A percentile compares a stretch with the other conserved stretches of the same genome.
Conservation (phyloP, 2,113 vertebrate species). For the Tautogolabrus adspersus region DNA sequence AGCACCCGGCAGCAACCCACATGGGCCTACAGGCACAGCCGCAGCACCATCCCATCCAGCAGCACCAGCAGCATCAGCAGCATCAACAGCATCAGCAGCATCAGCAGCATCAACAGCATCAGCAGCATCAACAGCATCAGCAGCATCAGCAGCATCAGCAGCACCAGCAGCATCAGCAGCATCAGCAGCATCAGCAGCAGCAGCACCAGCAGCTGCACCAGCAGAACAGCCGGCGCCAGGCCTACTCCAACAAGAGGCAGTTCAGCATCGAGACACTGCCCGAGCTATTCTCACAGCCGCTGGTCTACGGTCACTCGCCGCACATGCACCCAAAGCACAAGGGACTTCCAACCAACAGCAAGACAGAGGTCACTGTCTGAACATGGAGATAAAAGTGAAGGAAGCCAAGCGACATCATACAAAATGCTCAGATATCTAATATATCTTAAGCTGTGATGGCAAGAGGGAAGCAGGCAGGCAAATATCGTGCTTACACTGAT, state of each 20-base stretch:
- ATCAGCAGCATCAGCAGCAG: slow-evolving; percentile 68
- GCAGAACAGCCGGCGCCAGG: slow-evolving; percentile 80
- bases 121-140: slow-evolving; percentile 70
- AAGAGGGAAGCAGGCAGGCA: slow-evolving; percentile 34
- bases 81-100: slow-evolving; percentile 75
- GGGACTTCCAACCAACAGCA: slow-evolving; percentile 93
- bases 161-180: slow-evolving; percentile 70
- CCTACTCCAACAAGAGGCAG: slow-evolving; percentile 84
- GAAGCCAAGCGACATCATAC: slow-evolving; percentile 11
- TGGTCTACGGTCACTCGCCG: slow-evolving; percentile 81
- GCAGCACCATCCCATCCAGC: slow-evolving; percentile 79
- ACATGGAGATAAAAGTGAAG: slow-evolving; percentile 14
- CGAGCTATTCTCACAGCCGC: slow-evolving; percentile 85
- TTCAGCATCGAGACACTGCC: slow-evolving; percentile 91
- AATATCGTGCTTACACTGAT: slow-evolving; percentile 64
- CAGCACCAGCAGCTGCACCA: slow-evolving; percentile 75
- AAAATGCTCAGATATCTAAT: slow-evolving; percentile 64
- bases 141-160: slow-evolving; percentile 75
- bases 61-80: slow-evolving; percentile 70
- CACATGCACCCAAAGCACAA: slow-evolving; percentile 86
- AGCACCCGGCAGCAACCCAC: slow-evolving; percentile 74
- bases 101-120: slow-evolving; percentile 74
- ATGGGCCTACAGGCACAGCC: slow-evolving; percentile 68
- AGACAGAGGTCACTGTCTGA: slow-evolving; percentile 97
- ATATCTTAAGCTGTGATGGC: slow-evolving; percentile 52